A percentile compares a stretch with the other conserved stretches of the same genome.
These are phyloP conservation scores for Allacma fusca DNA, from an alignment of 2,888 invertebrate species.

Conservation along the genomic window DNA sequence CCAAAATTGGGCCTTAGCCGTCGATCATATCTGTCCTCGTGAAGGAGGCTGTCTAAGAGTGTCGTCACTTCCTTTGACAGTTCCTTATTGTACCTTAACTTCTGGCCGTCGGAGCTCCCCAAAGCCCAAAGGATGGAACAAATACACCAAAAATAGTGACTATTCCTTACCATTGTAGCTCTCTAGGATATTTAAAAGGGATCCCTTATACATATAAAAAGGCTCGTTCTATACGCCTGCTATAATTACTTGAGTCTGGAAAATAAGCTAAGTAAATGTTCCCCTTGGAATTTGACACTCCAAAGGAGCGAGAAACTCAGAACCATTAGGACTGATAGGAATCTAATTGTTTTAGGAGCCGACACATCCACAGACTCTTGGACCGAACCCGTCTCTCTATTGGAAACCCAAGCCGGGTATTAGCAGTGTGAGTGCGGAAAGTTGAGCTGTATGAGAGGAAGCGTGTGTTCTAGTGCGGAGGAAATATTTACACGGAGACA, in stretches of 20 bases:
- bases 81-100: constrained; percentile 58
- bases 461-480: no score
- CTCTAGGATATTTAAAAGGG: no score
- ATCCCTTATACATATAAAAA: no score
- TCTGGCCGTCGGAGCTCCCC: not conserved
- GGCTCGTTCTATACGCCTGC: no score
- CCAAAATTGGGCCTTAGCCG: constrained; percentile 65
- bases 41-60: constrained; percentile 63
- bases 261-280: constrained; percentile 20
- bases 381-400: not conserved
- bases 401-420: constrained; percentile 16
- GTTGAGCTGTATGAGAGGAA: not conserved
- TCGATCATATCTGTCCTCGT: constrained; percentile 64
- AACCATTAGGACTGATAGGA: constrained; percentile 11
- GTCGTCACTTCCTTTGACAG: constrained; percentile 62
- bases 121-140: not conserved
- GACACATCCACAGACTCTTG: not conserved
- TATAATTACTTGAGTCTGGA: no score
- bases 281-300: not conserved
- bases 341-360: constrained; percentile 18
- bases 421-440: constrained; percentile 3
- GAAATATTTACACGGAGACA: no score
- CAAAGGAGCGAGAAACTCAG: not conserved
- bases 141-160: no score
- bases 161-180: no score